Conservation (phyloP, 2,797 vertebrate genomes). For the Tokudaia tokunoshimensis region DNA sequence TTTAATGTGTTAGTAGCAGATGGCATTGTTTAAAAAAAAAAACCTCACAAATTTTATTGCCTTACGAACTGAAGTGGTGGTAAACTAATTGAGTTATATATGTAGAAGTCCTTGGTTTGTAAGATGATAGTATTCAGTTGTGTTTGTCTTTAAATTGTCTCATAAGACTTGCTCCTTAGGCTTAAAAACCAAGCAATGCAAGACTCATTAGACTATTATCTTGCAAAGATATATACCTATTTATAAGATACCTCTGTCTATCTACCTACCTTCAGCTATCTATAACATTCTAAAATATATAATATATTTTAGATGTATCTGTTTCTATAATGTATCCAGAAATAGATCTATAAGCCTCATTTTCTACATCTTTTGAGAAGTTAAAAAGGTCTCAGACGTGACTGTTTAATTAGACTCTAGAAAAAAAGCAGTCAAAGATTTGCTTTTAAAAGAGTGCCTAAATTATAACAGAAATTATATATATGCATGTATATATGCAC, state of each 20-base stretch:
- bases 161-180: neutral
- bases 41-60: conserved; percentile 11
- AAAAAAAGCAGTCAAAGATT: conserved; percentile 12
- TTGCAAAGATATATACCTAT: neutral
- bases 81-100: neutral
- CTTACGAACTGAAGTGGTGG: neutral
- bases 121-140: neutral
- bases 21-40: conserved; percentile 2
- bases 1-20: neutral
- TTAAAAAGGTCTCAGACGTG: neutral
- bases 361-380: neutral
- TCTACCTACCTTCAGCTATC: neutral
- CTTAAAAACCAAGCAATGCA: neutral
- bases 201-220: neutral
- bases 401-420: conserved; percentile 26
- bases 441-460: conserved; percentile 21
- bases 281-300: neutral
- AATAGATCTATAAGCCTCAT: neutral
- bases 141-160: neutral
- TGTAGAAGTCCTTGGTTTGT: neutral
- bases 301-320: neutral
- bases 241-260: neutral
- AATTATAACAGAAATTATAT: neutral
- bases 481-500: neutral
- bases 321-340: neutral